Percentiles rank a stretch among this genome's conserved stretches.
Evolutionary conservation across 2,113 vertebrate species (phyloP).

Genomic region (Neolamprologus longior): DNA sequence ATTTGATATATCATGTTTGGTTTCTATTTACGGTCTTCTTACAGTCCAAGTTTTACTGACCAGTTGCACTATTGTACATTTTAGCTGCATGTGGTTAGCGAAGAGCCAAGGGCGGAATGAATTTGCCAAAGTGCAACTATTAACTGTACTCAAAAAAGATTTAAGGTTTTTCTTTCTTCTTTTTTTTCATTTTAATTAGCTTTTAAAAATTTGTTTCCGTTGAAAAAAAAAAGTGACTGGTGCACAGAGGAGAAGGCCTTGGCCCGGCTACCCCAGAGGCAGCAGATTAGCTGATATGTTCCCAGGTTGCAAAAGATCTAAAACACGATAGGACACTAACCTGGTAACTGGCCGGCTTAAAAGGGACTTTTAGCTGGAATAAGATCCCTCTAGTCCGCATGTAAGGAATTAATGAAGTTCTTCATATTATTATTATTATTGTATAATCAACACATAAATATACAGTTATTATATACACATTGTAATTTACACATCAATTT

Average conservation of each 20-base stretch:
- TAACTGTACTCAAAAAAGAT: not conserved
- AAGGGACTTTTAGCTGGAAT: not conserved
- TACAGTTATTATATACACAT: not conserved
- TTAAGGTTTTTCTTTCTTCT: not conserved
- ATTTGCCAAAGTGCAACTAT: not conserved
- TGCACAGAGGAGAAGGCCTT: not conserved
- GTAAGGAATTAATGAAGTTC: not conserved
- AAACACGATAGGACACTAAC: not conserved
- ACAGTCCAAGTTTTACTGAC: not conserved
- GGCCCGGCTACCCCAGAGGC: not conserved
- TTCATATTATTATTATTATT: not conserved
- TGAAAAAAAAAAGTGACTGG: not conserved
- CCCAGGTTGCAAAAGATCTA: not conserved
- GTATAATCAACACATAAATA: not conserved
- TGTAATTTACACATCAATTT: not conserved
- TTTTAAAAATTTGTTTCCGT: not conserved
- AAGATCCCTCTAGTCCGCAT: not conserved
- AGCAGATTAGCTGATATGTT: not conserved
- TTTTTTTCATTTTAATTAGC: not conserved
- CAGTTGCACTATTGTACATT: not conserved
- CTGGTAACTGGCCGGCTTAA: not conserved
- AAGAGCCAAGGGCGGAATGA: not conserved
- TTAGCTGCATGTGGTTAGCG: not conserved
- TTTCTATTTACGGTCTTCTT: not conserved
- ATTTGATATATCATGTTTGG: not conserved